These are phyloP conservation scores for Microcebus tavaratra DNA, from an alignment of 2,113 vertebrate species.

Conservation along the genomic window DNA sequence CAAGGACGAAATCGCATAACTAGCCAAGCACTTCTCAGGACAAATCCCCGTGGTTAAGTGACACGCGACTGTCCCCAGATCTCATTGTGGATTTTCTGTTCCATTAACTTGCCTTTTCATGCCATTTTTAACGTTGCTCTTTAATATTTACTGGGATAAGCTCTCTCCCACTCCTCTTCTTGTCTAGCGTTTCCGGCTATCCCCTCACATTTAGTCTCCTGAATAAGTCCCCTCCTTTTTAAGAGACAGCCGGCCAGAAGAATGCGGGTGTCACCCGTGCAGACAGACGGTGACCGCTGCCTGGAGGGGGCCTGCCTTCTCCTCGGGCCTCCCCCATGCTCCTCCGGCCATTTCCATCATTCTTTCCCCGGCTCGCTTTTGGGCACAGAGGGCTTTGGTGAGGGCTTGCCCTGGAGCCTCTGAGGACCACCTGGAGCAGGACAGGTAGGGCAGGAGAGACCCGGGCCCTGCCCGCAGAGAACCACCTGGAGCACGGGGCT, in stretches of 20 bases:
- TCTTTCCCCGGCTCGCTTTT: neutral
- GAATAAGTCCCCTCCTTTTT: neutral
- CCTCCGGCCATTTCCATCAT: accelerated
- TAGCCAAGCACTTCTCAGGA: neutral
- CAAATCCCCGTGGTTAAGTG: neutral
- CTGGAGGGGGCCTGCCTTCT: neutral
- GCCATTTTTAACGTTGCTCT: no score
- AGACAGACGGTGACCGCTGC: neutral
- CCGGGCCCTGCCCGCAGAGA: no score
- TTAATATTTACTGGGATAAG: neutral
- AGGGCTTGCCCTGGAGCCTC: accelerated
- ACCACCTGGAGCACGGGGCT: neutral
- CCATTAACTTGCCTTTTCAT: neutral
- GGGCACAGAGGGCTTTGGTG: accelerated
- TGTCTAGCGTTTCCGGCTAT: neutral
- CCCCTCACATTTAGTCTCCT: neutral
- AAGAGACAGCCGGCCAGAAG: neutral
- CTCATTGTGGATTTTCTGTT: neutral
- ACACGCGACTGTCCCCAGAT: neutral
- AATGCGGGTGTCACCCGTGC: neutral
- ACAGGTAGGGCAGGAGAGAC: no score
- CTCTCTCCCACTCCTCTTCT: neutral
- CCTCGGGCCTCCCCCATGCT: accelerated
- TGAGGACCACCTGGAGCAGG: neutral
- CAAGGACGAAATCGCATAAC: neutral